Base-by-base conservation (phyloP, 2,113 vertebrate species). In the Chloroceryle aenea region DNA sequence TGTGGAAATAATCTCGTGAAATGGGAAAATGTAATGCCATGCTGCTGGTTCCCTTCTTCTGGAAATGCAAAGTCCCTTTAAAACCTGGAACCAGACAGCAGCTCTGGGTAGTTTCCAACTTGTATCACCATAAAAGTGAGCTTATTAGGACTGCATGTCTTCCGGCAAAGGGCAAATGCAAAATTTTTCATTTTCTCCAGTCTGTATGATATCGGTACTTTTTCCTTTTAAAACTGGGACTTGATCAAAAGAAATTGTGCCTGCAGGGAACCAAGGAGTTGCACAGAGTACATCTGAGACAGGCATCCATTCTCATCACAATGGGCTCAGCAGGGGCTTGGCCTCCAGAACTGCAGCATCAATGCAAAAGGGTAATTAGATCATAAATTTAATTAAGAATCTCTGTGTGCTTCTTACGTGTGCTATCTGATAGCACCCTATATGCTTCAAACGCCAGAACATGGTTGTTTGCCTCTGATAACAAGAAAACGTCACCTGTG, bases 11-110 rank as follows among this genome's bases (percentile, higher is more conserved):
- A 73, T 53, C 32, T 47, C 20, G 47, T 58, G 18, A 83, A 59
- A 12, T 0, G 5, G 36, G 12, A 68, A 43, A 77, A 52, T 7
- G 2, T 30, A 53, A 66, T 1, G 0, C 26, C 27, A 56, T 8
- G 25, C 9, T 48, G 27, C 22, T 8, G 9, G 27, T 15, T 83
- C 30, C 22, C 22, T 78, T 63, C 30, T 36, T 27, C 45, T 0
- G 2, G n/a, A 89, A 63, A 82, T 17, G 7, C 75, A 21, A 58
- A 45, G 23, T 45, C 62, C 40, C 23, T 42, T 42, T 25, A 74
- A 80, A 52, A 15, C 38, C 2, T 58, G 53, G 58, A 67, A 63
- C 12, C 23, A 77, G 38, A n/a, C 3, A 53, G 43, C 30, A 75
- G 30, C 63, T 78, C 42, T 63, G 38, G 2, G 3, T 9, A 47